phyloP scores from a whole-genome alignment of 1,140 invertebrate genomes.

The Bemisia tabaci region DNA sequence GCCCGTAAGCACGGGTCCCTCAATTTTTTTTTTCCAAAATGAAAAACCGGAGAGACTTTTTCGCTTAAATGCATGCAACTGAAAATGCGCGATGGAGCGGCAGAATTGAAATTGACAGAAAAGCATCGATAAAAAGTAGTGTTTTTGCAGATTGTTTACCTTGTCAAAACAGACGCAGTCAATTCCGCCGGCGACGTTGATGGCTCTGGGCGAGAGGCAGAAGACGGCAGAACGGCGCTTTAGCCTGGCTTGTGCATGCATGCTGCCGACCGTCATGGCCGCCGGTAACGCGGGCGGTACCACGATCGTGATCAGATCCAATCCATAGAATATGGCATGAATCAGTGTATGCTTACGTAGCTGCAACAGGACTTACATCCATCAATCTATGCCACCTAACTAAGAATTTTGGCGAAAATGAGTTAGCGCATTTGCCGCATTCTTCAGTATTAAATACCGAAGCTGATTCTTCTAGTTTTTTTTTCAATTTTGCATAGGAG shows the following conservation, averaged over 20 bases:
- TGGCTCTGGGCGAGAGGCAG: slow-evolving; percentile 78
- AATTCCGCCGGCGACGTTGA: slow-evolving; percentile 78
- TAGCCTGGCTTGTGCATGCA: slow-evolving; percentile 68
- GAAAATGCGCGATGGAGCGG: not conserved
- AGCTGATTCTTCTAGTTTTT: no score
- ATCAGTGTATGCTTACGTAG: no score
- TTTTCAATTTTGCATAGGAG: no score
- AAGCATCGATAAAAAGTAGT: slow-evolving; percentile 1
- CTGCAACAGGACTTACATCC: no score
- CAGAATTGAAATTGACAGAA: no score
- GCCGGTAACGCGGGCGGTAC: slow-evolving; percentile 87
- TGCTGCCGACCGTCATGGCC: slow-evolving; percentile 81
- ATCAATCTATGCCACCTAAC: no score
- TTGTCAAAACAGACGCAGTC: slow-evolving; percentile 95
- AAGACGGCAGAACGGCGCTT: slow-evolving; percentile 67
- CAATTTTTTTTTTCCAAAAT: not conserved
- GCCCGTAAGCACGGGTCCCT: not conserved
- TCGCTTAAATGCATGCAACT: not conserved
- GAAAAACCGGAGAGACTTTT: not conserved
- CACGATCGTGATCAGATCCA: slow-evolving; percentile 89
- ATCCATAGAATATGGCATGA: no score
- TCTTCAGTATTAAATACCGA: no score
- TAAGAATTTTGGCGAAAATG: no score
- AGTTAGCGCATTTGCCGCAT: no score
- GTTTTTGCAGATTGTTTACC: slow-evolving; percentile 32